A percentile compares a stretch with the other conserved stretches of the same genome.
These are phyloP conservation scores for Limonius californicus DNA, from an alignment of 1,140 invertebrate genomes.

Conservation along the genomic window DNA sequence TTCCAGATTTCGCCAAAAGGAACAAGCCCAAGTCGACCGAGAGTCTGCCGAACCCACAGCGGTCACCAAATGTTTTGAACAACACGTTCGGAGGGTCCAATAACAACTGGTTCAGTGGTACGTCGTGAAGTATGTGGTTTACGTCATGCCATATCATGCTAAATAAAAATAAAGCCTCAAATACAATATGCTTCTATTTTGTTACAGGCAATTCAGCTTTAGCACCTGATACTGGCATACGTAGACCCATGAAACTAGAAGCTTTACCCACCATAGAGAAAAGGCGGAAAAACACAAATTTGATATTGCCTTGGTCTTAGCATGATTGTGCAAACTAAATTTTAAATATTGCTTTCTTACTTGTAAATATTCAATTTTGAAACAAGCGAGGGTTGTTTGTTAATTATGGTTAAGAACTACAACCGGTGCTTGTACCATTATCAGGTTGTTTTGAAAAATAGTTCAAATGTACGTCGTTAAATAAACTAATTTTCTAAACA, in stretches of 20 bases:
- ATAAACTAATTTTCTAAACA: no score
- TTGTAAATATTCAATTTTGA: no score
- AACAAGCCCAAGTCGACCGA: conserved; percentile 31
- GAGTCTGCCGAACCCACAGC: conserved; percentile 18
- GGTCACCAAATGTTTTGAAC: conserved; percentile 18
- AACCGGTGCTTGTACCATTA: no score
- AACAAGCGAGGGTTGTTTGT: no score
- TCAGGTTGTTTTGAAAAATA: no score
- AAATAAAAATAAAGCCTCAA: not conserved
- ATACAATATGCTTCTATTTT: not conserved
- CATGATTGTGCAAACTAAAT: no score
- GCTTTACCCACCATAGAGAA: conserved; percentile 42
- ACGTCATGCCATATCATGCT: not conserved
- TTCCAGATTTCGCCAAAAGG: conserved; percentile 43
- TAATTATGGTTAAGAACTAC: no score
- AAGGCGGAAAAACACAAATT: not conserved
- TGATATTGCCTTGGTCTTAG: conserved; percentile 9
- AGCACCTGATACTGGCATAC: conserved; percentile 20
- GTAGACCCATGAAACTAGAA: conserved; percentile 39
- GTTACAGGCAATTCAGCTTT: conserved; percentile 1
- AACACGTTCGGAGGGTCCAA: conserved; percentile 16
- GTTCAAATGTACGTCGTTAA: no score
- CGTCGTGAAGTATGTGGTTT: not conserved
- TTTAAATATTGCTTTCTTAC: no score
- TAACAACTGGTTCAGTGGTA: conserved; percentile 33